Percentiles rank a stretch among this genome's conserved stretches.
These are phyloP conservation scores for Lagorchestes hirsutus DNA, from an alignment of 2,797 vertebrate species.

Conservation along the genomic window DNA sequence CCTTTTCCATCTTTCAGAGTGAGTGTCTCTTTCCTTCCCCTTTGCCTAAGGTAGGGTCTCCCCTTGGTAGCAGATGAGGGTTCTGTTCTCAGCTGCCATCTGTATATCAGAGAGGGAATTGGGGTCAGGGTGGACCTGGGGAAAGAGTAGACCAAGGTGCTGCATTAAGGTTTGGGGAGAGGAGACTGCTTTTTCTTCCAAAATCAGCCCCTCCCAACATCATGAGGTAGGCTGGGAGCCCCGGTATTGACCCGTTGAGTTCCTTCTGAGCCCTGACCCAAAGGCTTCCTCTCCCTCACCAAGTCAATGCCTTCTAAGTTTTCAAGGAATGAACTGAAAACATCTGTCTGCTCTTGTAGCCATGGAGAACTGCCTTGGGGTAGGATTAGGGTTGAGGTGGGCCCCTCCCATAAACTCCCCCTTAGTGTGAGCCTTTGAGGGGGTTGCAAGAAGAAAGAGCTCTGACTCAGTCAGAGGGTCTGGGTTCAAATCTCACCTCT, in stretches of 20 bases:
- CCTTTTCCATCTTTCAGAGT: conserved; percentile 99
- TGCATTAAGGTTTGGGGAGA: conserved; percentile 1
- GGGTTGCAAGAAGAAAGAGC: neutral
- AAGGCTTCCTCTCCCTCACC: too few species aligned
- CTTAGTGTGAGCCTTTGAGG: neutral
- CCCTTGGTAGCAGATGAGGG: neutral
- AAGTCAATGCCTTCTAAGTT: neutral
- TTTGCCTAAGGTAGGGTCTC: neutral
- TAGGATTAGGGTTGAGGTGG: neutral
- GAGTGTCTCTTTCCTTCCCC: conserved; percentile 82
- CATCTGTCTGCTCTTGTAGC: accelerated
- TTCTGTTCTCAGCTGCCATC: neutral
- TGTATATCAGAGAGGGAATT: neutral
- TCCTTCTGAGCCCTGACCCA: neutral
- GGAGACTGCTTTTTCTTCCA: neutral
- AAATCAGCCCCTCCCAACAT: neutral
- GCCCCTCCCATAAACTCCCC: neutral
- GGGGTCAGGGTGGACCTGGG: neutral
- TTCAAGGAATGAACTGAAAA: neutral
- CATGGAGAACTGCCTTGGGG: neutral
- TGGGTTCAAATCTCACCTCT: neutral
- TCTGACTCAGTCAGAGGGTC: neutral
- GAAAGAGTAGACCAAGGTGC: neutral
- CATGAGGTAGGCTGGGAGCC: neutral
- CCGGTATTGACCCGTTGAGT: neutral